Evolutionary conservation across 1,140 invertebrate genomes (phyloP).

Genomic region (Solenopsis invicta): DNA sequence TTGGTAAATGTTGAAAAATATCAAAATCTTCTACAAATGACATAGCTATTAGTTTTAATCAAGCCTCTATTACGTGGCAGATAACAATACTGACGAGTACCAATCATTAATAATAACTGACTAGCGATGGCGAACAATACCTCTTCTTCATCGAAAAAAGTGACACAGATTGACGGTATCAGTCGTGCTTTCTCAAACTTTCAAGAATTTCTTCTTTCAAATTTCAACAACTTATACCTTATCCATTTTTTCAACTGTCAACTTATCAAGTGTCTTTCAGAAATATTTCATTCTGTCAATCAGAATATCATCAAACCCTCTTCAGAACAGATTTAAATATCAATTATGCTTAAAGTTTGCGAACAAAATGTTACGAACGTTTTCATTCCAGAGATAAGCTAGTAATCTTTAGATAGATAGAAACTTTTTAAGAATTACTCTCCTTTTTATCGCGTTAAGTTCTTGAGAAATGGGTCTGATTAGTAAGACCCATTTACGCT

Average conservation of each 20-base stretch:
- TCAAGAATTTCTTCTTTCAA: not conserved
- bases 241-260: not conserved
- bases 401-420: conserved; percentile 23
- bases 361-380: conserved; percentile 50
- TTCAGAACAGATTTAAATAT: not conserved
- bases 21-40: not conserved
- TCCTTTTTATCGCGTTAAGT: conserved; percentile 59
- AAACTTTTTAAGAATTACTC: conserved; percentile 68
- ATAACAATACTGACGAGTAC: conserved; percentile 15
- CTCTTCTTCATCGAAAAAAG: not conserved
- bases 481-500: conserved; percentile 19
- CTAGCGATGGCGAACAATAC: conserved; percentile 11
- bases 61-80: not conserved
- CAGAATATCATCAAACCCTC: not conserved
- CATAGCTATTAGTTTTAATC: conserved; percentile 10
- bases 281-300: conserved; percentile 42
- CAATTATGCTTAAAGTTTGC: conserved; percentile 4
- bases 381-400: conserved; percentile 1
- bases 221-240: not conserved
- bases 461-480: conserved; percentile 24
- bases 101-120: conserved; percentile 47
- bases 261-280: not conserved
- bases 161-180: conserved; percentile 24
- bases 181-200: not conserved
- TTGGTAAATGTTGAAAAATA: not conserved